phyloP scores from a whole-genome alignment of 2,797 vertebrate genomes.

The Leucoraja ocellata region DNA sequence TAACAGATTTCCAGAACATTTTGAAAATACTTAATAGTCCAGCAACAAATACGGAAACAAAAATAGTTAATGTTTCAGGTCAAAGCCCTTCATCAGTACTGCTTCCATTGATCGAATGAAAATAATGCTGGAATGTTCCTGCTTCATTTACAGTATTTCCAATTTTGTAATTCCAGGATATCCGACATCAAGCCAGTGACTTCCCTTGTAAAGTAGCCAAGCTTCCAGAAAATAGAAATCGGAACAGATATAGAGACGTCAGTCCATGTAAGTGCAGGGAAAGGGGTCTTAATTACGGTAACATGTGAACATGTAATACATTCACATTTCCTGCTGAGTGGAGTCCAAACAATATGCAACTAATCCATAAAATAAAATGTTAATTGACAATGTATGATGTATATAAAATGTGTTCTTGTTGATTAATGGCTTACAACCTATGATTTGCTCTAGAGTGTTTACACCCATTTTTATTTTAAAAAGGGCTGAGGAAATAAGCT shows the following conservation, averaged over 20 bases:
- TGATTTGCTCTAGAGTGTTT: neutral
- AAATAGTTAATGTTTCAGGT: too few species aligned
- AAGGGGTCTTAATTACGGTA: neutral
- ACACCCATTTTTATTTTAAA: too few species aligned
- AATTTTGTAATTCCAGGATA: constrained; percentile 66
- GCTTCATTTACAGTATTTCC: constrained; percentile 43
- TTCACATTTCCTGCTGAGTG: constrained; percentile 39
- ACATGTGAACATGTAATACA: neutral
- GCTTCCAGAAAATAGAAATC: constrained; percentile 85
- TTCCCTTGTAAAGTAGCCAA: constrained; percentile 92
- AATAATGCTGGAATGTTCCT: neutral
- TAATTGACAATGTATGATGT: neutral
- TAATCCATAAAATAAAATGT: neutral
- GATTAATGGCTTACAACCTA: neutral
- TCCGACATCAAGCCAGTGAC: constrained; percentile 89
- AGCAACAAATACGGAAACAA: too few species aligned
- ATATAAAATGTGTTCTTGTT: neutral
- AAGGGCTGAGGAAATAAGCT: neutral
- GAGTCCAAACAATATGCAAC: neutral
- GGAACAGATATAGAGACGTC: constrained; percentile 98
- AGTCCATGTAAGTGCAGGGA: constrained; percentile 83
- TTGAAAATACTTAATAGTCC: too few species aligned
- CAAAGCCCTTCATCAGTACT: neutral
- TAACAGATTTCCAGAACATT: too few species aligned
- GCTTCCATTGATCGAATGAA: neutral